Conservation (phyloP, 2,888 invertebrate genomes). For the Callosobruchus maculatus region DNA sequence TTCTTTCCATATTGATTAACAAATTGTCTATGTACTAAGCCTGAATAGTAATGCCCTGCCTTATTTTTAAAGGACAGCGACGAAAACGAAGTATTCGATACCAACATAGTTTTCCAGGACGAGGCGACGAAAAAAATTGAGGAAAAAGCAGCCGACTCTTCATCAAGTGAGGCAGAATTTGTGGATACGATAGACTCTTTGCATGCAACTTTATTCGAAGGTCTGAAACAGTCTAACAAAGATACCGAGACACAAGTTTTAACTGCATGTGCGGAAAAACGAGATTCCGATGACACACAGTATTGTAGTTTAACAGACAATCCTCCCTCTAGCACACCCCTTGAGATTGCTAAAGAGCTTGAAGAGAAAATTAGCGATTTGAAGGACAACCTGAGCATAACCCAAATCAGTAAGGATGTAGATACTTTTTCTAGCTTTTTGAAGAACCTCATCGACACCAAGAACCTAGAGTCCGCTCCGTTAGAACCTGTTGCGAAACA, state of each 20-base stretch:
- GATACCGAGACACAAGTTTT: conserved; percentile 14
- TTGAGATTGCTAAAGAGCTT: neutral
- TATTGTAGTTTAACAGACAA: conserved; percentile 11
- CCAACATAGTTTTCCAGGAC: conserved; percentile 36
- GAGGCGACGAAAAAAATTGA: conserved; percentile 28
- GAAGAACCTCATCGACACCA: conserved; percentile 18
- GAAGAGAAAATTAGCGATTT: conserved; percentile 11
- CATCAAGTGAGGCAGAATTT: conserved; percentile 45
- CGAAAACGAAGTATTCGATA: conserved; percentile 38
- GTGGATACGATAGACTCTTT: conserved; percentile 37
- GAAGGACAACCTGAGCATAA: conserved; percentile 9
- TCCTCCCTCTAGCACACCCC: conserved; percentile 1
- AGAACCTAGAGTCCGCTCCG: neutral
- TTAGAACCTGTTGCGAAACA: neutral
- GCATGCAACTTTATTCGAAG: conserved; percentile 31
- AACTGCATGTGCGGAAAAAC: conserved; percentile 32
- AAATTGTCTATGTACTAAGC: neutral
- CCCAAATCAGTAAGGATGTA: conserved; percentile 19
- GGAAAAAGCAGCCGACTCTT: conserved; percentile 30
- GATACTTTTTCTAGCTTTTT: conserved; percentile 17
- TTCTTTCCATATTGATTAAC: neutral
- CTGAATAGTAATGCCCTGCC: neutral
- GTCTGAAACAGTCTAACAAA: conserved; percentile 18
- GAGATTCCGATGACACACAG: conserved; percentile 9
- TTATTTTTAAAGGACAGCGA: conserved; percentile 36